Base-by-base conservation (phyloP, 2,797 vertebrate species). In the Intellagama lesueurii region DNA sequence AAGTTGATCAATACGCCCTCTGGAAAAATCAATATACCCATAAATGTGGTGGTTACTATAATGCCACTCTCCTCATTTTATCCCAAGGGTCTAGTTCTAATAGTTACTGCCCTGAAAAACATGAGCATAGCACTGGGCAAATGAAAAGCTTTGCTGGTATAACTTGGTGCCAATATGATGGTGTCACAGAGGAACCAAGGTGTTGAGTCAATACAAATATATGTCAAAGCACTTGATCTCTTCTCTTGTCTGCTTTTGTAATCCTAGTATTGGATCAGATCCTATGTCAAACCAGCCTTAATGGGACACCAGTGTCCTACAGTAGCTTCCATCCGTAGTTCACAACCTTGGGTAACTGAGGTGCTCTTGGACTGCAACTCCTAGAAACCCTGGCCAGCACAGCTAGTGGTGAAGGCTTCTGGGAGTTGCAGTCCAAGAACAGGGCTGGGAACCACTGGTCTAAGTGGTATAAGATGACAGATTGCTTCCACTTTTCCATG, bases 31-130 rank as follows among this genome's bases (percentile, higher is more conserved):
- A 81, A 81, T 49, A 81, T 6, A 52, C 70, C 16, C 77, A 64
- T 85, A 89, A 70, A 64, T 56, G 70, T 60, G 56, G 49, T 35
- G 19, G 66, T 80, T 56, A 56, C 56, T 75, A 26, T 87, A 47
- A 87, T 70, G 66, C 73, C 78, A 64, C 16, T 73, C 32, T 44
- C 28, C 86, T 81, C 86, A 75, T 75, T 73, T 73, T 81, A 81
- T 60, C 73, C 49, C 79, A 79, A 89, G 84, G 76, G 66, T 19
- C 49, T 30, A 85, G 26, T 64, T 4, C 44, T 83, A 77, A 88
- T 83, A 78, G 72, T 11, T 32, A 69, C 47, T 78, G 49, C 47
- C 2, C 44, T 83, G 87, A 64, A 77, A 69, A 88, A 52, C 56
- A 88, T 70, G 64, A 28, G 26, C 24, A 30, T 14, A 30, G 32